Evolutionary conservation across 2,888 invertebrate genomes (phyloP), one percentile per base, ranked within the genome.

Genomic region (Hanleya hanleyi): DNA sequence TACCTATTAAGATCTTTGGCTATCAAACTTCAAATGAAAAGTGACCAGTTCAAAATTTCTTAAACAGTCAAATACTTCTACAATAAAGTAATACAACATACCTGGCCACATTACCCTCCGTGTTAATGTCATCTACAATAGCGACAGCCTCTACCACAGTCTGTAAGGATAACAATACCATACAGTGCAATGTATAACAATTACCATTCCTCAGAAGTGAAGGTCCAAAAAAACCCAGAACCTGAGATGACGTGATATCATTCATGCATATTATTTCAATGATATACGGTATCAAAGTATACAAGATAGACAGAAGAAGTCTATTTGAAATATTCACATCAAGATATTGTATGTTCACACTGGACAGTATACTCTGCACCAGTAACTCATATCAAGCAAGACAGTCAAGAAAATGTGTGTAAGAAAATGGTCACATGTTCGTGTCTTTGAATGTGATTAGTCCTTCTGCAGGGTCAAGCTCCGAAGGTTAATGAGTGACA

Each of bases 121-220:
- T 80, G 65, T 90, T 89, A 49, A 91, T 90, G 77, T 91, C 86
- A 72, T 91, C 93, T 74, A 92, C 92, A 3, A 90, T 93, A 12
- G 94, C 93, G 50, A 94, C 91, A 71, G 93, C 93, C 91, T 97
- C 96, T 83, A 97, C 96, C 61, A 96, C 92, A 75, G 90, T 90
- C 90, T 92, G 84, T 18, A 83, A 82, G 93, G 49, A 69, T 50
- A 73, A 76, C 7, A 65, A 32, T 29, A 70, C 2, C 36, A 32
- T 61, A 22, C 15, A 62, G 5, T 62, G 22, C 15, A 57, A 68
- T 38, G 61, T 41, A 37, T 12, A 12, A 12, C 9, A 12, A 41
- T 18, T 12, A 9, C 9, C 9, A 41, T 41, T 9, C 9, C 41
- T 12, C 9, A 41, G 18, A 9, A 41, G 9, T 9, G 18, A 12